Conservation (phyloP, 92 coral and sea anemone species). For the Pocillopora grandis region DNA sequence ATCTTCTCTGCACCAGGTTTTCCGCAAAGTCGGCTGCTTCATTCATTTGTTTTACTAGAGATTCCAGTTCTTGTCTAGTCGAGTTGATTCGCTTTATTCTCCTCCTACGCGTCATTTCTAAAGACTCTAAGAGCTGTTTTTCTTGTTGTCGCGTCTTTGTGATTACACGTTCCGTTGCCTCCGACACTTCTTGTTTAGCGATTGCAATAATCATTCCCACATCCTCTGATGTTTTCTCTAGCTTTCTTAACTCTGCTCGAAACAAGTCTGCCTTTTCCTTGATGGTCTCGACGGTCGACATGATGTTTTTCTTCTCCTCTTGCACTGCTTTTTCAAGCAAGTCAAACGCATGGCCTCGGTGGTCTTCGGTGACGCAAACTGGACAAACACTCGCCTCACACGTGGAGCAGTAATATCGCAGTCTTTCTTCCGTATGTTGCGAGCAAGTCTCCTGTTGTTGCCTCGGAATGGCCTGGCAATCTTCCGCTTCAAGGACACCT, state of each 20-base stretch:
- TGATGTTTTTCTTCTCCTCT: not conserved
- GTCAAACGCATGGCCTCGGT: slow-evolving; percentile 1
- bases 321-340: slow-evolving; percentile 7
- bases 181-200: slow-evolving; percentile 10
- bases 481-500: slow-evolving; percentile 7
- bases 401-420: not conserved
- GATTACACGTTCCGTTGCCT: not conserved
- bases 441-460: slow-evolving; percentile 4
- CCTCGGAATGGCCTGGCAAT: not conserved
- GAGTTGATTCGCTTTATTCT: not conserved
- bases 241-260: not conserved
- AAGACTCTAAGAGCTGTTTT: too few relatives aligned
- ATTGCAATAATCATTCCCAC: not conserved
- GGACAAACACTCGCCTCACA: slow-evolving; percentile 21
- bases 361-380: not conserved
- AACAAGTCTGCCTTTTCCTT: not conserved
- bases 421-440: not conserved
- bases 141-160: too few relatives aligned
- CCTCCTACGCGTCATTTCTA: too few relatives aligned
- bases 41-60: not conserved
- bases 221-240: not conserved
- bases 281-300: not conserved
- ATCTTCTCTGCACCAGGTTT: not conserved
- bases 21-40: not conserved
- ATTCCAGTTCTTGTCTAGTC: not conserved